Conservation (phyloP, 2,797 vertebrate species). For the Steatocranus sp. region DNA sequence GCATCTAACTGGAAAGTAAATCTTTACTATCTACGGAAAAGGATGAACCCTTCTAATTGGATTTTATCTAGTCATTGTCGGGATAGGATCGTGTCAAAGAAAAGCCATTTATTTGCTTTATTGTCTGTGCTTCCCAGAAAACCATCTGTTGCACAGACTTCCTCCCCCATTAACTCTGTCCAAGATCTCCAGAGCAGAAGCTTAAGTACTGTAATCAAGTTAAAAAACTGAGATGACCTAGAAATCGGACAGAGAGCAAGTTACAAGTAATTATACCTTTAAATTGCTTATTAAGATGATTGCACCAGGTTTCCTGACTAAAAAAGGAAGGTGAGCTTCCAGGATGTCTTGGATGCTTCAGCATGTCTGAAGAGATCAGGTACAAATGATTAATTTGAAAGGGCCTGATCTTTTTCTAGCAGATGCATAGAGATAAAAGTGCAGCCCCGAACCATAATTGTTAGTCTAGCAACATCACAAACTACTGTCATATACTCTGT, state of each 20-base stretch:
- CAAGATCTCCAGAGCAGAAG: neutral
- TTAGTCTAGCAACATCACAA: neutral
- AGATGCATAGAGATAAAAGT: conserved; percentile 28
- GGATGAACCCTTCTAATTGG: conserved; percentile 1
- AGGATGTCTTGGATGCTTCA: neutral
- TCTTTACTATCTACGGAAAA: neutral
- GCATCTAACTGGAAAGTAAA: neutral
- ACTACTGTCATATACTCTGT: neutral
- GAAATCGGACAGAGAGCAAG: neutral
- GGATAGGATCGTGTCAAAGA: neutral
- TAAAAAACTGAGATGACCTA: neutral
- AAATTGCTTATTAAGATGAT: neutral
- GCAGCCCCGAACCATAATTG: neutral
- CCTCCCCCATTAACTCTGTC: neutral
- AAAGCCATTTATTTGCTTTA: conserved; percentile 14
- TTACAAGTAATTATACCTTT: neutral
- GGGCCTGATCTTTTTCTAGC: conserved; percentile 28
- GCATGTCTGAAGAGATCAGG: neutral
- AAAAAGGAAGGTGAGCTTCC: neutral
- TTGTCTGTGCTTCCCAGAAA: conserved; percentile 6
- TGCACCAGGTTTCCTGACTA: neutral
- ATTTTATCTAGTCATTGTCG: neutral
- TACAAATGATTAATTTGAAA: neutral
- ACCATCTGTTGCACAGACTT: conserved; percentile 34
- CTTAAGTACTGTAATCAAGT: neutral